A percentile compares a stretch with the other conserved stretches of the same genome.
Conservation (phyloP, 2,113 vertebrate species). For the Strigops habroptila region DNA sequence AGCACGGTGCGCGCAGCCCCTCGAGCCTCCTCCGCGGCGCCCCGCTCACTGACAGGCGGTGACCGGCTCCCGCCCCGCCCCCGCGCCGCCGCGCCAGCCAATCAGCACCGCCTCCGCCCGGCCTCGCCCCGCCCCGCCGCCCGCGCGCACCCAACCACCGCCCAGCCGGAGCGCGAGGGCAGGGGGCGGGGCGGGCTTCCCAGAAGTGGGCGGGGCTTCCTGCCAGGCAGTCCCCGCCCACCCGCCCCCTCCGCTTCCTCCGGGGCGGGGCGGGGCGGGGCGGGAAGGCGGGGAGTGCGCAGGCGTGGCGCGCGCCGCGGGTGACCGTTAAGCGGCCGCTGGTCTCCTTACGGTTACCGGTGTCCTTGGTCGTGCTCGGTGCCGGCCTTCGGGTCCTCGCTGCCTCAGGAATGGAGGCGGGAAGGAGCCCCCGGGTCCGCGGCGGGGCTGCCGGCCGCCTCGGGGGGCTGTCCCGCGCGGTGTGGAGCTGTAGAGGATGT, state of each 20-base stretch:
- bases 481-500: not conserved
- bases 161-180: no score
- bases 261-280: no score
- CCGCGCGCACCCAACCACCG: not conserved
- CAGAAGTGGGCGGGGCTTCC: constrained; percentile 21
- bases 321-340: rapidly evolving
- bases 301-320: not conserved
- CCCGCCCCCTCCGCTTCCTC: rapidly evolving
- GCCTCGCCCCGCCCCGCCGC: rapidly evolving
- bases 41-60: not conserved
- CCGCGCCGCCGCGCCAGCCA: not conserved
- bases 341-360: rapidly evolving
- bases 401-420: no score
- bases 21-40: not conserved
- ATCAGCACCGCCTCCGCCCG: rapidly evolving
- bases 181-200: not conserved
- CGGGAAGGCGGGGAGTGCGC: not conserved
- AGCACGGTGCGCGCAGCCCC: not conserved
- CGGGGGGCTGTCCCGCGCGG: no score
- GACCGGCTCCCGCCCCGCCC: not conserved
- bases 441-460: no score
- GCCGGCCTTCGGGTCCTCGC: rapidly evolving
- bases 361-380: not conserved
- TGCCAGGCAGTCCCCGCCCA: not conserved
- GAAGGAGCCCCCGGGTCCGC: no score